phyloP scores from a whole-genome alignment of 2,113 vertebrate species.

The Brachionichthys hirsutus region DNA sequence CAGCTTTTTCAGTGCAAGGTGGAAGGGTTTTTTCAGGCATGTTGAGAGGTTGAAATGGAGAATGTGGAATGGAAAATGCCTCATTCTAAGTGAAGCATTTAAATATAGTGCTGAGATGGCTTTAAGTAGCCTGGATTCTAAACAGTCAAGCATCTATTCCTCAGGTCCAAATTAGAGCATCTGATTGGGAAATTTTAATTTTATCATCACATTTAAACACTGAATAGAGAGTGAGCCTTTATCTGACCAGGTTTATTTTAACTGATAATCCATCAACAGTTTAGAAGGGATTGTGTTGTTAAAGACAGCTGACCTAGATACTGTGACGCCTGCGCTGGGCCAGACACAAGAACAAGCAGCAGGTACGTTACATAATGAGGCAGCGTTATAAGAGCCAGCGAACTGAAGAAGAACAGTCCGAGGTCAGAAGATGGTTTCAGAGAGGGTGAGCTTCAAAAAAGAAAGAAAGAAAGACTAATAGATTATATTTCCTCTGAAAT shows the following conservation, averaged over 20 bases:
- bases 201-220: constrained; percentile 27
- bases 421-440: constrained; percentile 4
- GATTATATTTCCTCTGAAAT: neutral
- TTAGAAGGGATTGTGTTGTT: constrained; percentile 58
- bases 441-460: neutral
- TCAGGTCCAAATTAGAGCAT: constrained; percentile 33
- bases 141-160: neutral
- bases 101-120: neutral
- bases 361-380: constrained; percentile 48
- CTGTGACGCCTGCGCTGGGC: neutral
- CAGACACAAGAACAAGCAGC: constrained; percentile 24
- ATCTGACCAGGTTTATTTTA: constrained; percentile 53
- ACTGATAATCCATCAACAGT: constrained; percentile 57
- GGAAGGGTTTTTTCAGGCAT: neutral
- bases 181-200: constrained; percentile 45
- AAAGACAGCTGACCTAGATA: constrained; percentile 55
- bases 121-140: neutral
- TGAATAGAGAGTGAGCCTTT: constrained; percentile 34
- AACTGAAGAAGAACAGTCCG: constrained; percentile 8
- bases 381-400: constrained; percentile 16
- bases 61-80: neutral
- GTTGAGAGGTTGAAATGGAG: neutral
- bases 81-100: neutral
- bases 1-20: neutral
- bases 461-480: neutral